Conservation (phyloP, 2,113 vertebrate genomes). For the Corydoras maculifer region DNA sequence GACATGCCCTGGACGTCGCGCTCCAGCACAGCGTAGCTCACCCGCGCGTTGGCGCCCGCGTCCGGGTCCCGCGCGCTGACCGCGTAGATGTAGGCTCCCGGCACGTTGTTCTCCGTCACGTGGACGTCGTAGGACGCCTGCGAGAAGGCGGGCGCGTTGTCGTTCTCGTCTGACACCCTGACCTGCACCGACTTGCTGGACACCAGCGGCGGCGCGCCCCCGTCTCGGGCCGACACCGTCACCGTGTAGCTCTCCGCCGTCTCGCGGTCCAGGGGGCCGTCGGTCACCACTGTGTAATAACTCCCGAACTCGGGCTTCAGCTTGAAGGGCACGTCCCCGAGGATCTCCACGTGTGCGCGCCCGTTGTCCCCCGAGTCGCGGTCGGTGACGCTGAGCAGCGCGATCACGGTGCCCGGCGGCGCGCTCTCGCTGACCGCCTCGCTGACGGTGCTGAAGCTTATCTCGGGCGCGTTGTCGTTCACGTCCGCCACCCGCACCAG, state of each 20-base stretch:
- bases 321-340: slow-evolving; percentile 89
- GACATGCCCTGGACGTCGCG: slow-evolving; percentile 96
- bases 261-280: slow-evolving; percentile 87
- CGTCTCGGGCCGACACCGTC: slow-evolving; percentile 85
- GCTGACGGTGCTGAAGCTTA: slow-evolving; percentile 93
- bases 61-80: slow-evolving; percentile 89
- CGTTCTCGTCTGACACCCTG: slow-evolving; percentile 90
- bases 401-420: slow-evolving; percentile 87
- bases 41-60: slow-evolving; percentile 80
- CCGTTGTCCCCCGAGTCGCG: slow-evolving; percentile 90
- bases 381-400: slow-evolving; percentile 89
- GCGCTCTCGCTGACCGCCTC: slow-evolving; percentile 91
- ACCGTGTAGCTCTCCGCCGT: slow-evolving; percentile 82
- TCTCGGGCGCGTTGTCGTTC: slow-evolving; percentile 94
- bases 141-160: slow-evolving; percentile 90
- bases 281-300: slow-evolving; percentile 91
- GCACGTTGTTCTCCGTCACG: slow-evolving; percentile 96
- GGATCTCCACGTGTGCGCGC: slow-evolving; percentile 85
- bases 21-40: slow-evolving; percentile 89
- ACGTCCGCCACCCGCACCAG: slow-evolving; percentile 82
- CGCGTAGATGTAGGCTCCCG: slow-evolving; percentile 92
- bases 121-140: slow-evolving; percentile 87
- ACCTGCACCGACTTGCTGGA: slow-evolving; percentile 89
- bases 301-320: slow-evolving; percentile 91
- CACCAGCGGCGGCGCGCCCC: slow-evolving; percentile 77